Conservation (phyloP, 2,888 invertebrate species). For the Chrysolina americana region DNA sequence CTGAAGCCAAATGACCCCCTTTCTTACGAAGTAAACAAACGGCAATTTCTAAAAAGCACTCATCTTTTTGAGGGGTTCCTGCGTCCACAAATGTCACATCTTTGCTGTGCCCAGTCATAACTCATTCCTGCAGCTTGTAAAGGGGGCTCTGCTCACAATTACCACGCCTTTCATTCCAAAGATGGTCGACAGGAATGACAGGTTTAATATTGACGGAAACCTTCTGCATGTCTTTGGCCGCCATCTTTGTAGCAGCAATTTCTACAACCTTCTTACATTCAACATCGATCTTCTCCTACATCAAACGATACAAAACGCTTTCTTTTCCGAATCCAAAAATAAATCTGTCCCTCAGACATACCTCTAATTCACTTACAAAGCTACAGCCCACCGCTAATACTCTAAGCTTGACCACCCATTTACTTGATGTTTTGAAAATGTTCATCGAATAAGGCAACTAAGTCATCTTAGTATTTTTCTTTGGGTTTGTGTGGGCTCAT, state of each 20-base stretch:
- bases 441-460: background rate
- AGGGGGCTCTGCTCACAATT: background rate
- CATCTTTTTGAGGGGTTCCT: background rate
- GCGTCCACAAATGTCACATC: background rate
- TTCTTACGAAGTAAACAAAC: background rate
- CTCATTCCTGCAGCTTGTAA: background rate
- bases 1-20: background rate
- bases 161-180: background rate
- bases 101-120: background rate
- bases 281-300: background rate
- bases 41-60: conserved; percentile 13
- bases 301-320: background rate
- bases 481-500: no score
- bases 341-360: background rate
- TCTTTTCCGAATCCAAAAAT: background rate
- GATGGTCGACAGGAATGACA: background rate
- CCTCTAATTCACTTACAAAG: background rate
- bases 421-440: no score
- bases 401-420: background rate
- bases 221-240: background rate
- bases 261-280: background rate
- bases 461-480: background rate
- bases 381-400: background rate
- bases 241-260: background rate
- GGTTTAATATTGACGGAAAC: background rate